Evolutionary conservation across 1,140 invertebrate genomes (phyloP), one percentile per base, ranked within the genome.

Genomic region (Aphis craccivora): DNA sequence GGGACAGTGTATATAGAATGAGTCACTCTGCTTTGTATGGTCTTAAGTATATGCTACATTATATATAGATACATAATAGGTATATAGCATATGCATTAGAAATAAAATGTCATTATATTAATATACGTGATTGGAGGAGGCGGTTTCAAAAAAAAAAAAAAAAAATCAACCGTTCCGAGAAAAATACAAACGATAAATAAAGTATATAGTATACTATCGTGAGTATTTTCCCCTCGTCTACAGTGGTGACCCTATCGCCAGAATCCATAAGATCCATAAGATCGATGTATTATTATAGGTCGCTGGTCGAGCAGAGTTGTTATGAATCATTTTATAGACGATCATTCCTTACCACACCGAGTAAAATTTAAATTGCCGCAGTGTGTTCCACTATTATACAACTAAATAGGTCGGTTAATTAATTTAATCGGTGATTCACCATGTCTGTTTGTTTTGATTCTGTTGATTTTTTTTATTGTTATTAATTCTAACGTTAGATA

Each of bases 361-460:
- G 2, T 60, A 60, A 43, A 81, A 37, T n/a, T 35, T 37, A 35
- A 76, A n/a, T 20, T 40, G 37, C 2, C 81, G 37, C 5, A 9
- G 9, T 43, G 3, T 43, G 4, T 9, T 84, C 37, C 37, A 43
- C 23, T 84, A 4, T 43, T 84, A 4, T 43, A 43, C 23, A 30
- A 11, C 2, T 81, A 81, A 35, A 76, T 18, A 5, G 4, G 4
- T 25, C 1, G 37, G 23, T 76, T 11, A 14, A 76, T 40, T 40
- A 40, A 76, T 35, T 11, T 76, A 14, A n/a, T 83, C 18, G 45
- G 43, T 87, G 86, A 87, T 87, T 87, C 86, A 87, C 86, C 86
- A n/a, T 6, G 35, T 84, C 3, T 37, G 20, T 40, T 83, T 83
- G 23, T 40, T 83, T 86, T 43, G 22, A 8, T 45, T 40, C 43